Conservation (phyloP, 2,797 vertebrate genomes). For the Morus bassanus region DNA sequence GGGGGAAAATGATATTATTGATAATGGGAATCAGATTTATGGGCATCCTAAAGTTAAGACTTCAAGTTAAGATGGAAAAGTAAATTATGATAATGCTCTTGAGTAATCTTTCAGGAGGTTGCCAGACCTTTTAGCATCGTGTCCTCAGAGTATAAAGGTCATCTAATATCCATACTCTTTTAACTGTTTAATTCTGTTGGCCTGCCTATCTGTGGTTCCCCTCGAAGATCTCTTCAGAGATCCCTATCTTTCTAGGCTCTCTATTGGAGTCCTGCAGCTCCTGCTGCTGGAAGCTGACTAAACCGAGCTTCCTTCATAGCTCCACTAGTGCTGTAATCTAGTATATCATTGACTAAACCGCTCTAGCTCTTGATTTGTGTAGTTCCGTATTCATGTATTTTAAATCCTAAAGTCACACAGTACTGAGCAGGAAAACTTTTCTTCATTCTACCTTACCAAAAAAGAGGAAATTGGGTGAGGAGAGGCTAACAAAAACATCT, state of each 20-base stretch:
- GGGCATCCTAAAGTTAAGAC: not conserved
- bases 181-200: not conserved
- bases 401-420: not conserved
- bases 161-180: not conserved
- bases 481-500: not conserved
- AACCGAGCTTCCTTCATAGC: not conserved
- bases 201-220: not conserved
- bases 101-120: not conserved
- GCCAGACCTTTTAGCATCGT: not conserved
- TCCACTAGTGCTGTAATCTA: not conserved
- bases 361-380: not conserved
- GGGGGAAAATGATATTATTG: not conserved
- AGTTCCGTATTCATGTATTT: not conserved
- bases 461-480: not conserved
- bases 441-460: not conserved
- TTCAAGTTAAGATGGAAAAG: not conserved
- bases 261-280: not conserved
- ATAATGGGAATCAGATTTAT: not conserved
- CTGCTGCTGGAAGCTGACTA: not conserved
- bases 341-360: not conserved
- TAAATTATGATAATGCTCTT: not conserved
- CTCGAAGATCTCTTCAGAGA: not conserved
- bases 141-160: not conserved
- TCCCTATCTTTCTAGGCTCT: not conserved
- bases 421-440: not conserved